Percentiles rank a stretch among this genome's conserved stretches.
Conservation (phyloP, 2,888 invertebrate species). For the Pilophorus perplexus region DNA sequence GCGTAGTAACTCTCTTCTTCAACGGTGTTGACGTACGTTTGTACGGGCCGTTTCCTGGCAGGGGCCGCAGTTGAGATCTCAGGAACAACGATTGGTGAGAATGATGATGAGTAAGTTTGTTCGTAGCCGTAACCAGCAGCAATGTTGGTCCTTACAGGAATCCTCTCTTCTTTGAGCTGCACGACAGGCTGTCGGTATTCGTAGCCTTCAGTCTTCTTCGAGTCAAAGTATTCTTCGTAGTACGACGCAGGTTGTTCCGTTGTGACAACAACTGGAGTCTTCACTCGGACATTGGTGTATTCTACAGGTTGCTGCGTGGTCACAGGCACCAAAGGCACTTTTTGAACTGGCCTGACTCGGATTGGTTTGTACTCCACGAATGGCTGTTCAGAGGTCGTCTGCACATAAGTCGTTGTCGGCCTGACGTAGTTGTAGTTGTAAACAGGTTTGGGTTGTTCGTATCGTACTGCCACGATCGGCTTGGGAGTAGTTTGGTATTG, state of each 20-base stretch:
- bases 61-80: constrained; percentile 37
- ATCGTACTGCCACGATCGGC: neutral
- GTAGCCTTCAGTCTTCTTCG: constrained; percentile 38
- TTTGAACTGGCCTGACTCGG: constrained; percentile 9
- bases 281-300: constrained; percentile 19
- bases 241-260: constrained; percentile 39
- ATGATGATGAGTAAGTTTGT: constrained; percentile 29
- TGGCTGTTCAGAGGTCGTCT: constrained; percentile 11
- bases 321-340: neutral
- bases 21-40: constrained; percentile 45
- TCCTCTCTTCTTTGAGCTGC: constrained; percentile 30
- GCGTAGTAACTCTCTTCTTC: constrained; percentile 44
- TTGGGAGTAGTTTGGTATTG: constrained; percentile 33
- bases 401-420: neutral
- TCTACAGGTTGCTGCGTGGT: constrained; percentile 28
- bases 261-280: constrained; percentile 28
- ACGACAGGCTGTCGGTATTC: constrained; percentile 36
- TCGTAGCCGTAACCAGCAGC: constrained; percentile 13
- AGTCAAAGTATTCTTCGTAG: constrained; percentile 45
- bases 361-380: constrained; percentile 31
- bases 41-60: constrained; percentile 33
- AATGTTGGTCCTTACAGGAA: neutral
- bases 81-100: constrained; percentile 36
- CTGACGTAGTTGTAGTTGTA: constrained; percentile 31
- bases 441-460: no score